Evolutionary conservation across 2,113 vertebrate genomes (phyloP), one percentile per base, ranked within the genome.

Genomic region (Sceloporus tristichus): DNA sequence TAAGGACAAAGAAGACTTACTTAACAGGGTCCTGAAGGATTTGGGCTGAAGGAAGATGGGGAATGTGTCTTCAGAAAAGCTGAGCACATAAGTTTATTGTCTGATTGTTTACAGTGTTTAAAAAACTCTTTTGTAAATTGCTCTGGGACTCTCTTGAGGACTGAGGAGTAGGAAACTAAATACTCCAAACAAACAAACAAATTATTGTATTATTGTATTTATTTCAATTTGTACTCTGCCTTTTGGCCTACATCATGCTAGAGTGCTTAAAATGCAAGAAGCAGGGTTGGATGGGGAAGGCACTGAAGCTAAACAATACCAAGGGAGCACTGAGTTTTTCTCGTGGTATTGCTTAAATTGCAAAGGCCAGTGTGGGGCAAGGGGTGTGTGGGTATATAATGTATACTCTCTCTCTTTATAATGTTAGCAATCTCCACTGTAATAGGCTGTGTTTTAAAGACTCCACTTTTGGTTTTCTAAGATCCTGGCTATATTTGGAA

Each of bases 81-180:
- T 18, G 59, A 54, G 16, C 4, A 56, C 13, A 42, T 80, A 40
- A 80, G 59, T 86, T 38, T 79, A 78, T 9, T 78, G 9, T 65
- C n/a, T 77, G 27, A 66, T 77, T 83, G 23, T 70, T 70, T 48
- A 9, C 80, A 82, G 38, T 42, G 21, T 27, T 82, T 68, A 82
- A 68, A 34, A 62, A 80, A 16, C 25, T n/a, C 62, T 42, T 85
- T 74, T 85, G 74, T 48, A 78, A 77, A 29, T 85, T 70, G 40
- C 81, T 83, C 2, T 68, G 25, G 38, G 27, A 66, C 14, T 19
- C n/a, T 66, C 42, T 56, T 79, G 48, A 76, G 29, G 48, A 71
- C 53, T 86, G 85, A 71, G 40, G 77, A 56, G 19, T n/a, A 71
- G 23, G 56, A 40, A 62, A 40, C 23, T 75, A 75, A 75, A 62